Evolutionary conservation across 2,888 invertebrate genomes (phyloP), one percentile per base, ranked within the genome.

Genomic region (Branchellion lobata): DNA sequence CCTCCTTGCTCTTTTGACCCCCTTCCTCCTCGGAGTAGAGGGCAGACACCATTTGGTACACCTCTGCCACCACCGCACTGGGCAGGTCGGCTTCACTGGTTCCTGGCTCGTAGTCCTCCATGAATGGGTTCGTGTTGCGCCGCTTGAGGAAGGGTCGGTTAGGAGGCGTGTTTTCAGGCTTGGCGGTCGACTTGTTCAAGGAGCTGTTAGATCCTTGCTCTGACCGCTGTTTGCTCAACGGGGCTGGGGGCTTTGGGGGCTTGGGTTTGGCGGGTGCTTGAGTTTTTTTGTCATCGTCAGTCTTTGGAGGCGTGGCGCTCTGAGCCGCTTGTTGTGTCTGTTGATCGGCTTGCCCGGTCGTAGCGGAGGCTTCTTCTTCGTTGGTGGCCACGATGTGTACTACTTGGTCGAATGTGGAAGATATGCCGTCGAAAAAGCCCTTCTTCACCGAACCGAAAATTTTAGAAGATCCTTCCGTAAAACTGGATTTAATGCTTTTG

Each of bases 381-480:
- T 53, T 69, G 31, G 72, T 80, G 18, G 81, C 81, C 21, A 81
- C 81, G 33, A 81, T 80, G 51, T 75, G 82, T 11, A 80, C 71
- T 24, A 80, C 82, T 61, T 82, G 81, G 65, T 82, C 82, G 34
- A 82, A 73, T 2, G 78, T 82, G 24, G 80, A 78, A 27, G 82
- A 80, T n/a, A 81, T 33, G 0, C 82, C 82, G 0, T 76, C 82
- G 29, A 82, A 68, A 8, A 82, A 36, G 27, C 82, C 82, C 31
- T 80, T 81, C 69, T 80, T 81, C 5, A 82, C 81, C 1, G 82
- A 82, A 47, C 80, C 82, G 68, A 82, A 79, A 14, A 82, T 73
- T 24, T 80, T 61, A 0, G 82, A 82, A 24, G 82, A 82, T 3
- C 82, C 81, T 47, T 82, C 81, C 21, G 81, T 82, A 40, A 82